Percentiles rank a stretch among this genome's conserved stretches.
phyloP scores from a whole-genome alignment of 2,113 vertebrate species.

The Bolborhynchus lineola region DNA sequence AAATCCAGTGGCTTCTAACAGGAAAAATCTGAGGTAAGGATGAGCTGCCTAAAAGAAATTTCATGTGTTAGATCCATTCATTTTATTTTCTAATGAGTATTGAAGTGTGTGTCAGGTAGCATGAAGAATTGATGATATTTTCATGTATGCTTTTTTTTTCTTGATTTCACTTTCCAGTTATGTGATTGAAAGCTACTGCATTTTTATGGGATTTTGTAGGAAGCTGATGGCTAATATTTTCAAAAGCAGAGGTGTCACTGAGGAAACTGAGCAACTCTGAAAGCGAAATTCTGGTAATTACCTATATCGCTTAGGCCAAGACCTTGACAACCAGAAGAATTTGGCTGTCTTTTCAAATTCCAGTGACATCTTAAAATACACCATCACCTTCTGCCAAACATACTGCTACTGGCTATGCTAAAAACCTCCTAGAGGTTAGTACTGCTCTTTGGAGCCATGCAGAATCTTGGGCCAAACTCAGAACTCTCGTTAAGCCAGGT shows the following conservation, averaged over 20 bases:
- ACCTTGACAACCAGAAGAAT: background rate
- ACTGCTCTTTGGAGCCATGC: fast-evolving
- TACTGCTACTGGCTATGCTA: background rate
- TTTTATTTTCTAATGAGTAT: background rate
- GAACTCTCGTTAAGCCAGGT: background rate
- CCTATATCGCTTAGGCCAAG: background rate
- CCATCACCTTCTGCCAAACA: background rate
- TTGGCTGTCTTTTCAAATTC: background rate
- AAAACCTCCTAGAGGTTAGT: background rate
- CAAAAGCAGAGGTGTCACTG: background rate
- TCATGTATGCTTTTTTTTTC: background rate
- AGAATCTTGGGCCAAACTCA: background rate
- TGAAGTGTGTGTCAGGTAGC: background rate
- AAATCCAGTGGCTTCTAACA: background rate
- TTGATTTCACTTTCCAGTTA: background rate
- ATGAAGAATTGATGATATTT: background rate
- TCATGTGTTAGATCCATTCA: background rate
- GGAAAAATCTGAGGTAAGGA: background rate
- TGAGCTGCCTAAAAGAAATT: background rate
- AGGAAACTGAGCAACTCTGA: background rate
- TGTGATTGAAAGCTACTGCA: background rate
- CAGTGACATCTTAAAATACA: background rate
- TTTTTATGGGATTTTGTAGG: background rate
- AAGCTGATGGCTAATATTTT: background rate
- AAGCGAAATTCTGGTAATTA: background rate